Conservation (phyloP, 2,113 vertebrate species). For the Paradoxurus hermaphroditus region DNA sequence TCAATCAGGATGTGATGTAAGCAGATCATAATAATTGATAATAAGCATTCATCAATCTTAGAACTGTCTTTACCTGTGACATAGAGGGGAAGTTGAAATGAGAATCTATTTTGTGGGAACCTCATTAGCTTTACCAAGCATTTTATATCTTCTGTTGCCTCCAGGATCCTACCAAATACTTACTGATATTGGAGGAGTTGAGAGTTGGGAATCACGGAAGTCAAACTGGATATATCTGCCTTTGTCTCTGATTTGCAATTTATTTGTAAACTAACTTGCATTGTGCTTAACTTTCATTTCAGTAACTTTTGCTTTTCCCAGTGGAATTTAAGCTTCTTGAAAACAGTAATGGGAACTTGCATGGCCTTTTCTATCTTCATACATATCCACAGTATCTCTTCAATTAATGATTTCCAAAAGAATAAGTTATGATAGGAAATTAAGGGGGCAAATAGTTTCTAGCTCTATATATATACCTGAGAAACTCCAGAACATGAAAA, state of each 20-base stretch:
- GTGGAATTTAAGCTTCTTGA: background rate
- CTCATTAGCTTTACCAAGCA: background rate
- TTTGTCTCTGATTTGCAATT: background rate
- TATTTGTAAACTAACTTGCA: background rate
- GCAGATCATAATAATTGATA: background rate
- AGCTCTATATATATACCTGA: background rate
- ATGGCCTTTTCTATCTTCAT: background rate
- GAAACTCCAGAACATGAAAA: background rate
- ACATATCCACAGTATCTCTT: background rate
- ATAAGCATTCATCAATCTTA: background rate
- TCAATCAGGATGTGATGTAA: background rate
- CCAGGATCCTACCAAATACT: background rate
- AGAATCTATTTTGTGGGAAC: background rate
- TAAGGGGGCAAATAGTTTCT: background rate
- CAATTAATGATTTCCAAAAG: background rate
- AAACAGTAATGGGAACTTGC: background rate
- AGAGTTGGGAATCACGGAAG: background rate
- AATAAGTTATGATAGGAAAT: background rate
- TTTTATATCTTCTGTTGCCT: background rate
- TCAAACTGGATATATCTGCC: background rate
- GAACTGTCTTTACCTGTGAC: background rate
- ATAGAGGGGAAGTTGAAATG: background rate
- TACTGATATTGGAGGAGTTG: background rate
- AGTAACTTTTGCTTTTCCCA: background rate
- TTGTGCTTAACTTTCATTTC: background rate